Base-by-base conservation (phyloP, 2,797 vertebrate genomes). In the Helicolenus hilgendorfi region DNA sequence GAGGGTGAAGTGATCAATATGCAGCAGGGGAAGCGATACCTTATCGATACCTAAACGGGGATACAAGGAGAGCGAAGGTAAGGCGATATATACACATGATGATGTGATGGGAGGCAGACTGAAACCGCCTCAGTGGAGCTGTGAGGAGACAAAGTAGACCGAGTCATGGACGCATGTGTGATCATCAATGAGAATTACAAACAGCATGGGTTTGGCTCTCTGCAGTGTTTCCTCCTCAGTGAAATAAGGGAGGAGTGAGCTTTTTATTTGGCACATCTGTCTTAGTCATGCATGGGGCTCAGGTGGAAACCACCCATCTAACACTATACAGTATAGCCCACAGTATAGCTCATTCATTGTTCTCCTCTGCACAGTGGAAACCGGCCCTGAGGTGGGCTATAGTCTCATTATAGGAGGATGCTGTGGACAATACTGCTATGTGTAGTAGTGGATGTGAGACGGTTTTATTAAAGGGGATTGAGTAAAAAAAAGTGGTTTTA, bases 341-440 rank as follows among this genome's bases (percentile, higher is more conserved):
- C 83, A 82, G 91, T 70, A 41, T 41, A 76, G 90, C 91, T 58
- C 89, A 90, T 88, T 96, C 96, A 97, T 97, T 97, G 96, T 97
- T 97, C 96, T 96, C 94, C 85, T 41, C 83, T 79, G 84, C 88
- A 83, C 87, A 89, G 79, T 87, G 86, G 74, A 72, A 87, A 79
- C 88, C 85, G 89, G 92, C 92, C 82, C 88, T 82, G 45, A 85
- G 72, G 80, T 81, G 91, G 89, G 90, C 84, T 83, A 41, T 41
- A 7, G 77, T 88, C 86, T 89, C 83, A 31, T 65, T 35, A 62
- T 15, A n/a, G 62, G 72, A 63, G 62, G 72, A 63, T 33, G 22
- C 59, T 59, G 68, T 82, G 81, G 36, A 41, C 55, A 77, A 49
- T 38, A 18, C 15, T 70, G 53, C 59, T 83, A 69, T 35, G 77